phyloP scores from a whole-genome alignment of 2,113 vertebrate genomes.

The Dromiciops gliroides region DNA sequence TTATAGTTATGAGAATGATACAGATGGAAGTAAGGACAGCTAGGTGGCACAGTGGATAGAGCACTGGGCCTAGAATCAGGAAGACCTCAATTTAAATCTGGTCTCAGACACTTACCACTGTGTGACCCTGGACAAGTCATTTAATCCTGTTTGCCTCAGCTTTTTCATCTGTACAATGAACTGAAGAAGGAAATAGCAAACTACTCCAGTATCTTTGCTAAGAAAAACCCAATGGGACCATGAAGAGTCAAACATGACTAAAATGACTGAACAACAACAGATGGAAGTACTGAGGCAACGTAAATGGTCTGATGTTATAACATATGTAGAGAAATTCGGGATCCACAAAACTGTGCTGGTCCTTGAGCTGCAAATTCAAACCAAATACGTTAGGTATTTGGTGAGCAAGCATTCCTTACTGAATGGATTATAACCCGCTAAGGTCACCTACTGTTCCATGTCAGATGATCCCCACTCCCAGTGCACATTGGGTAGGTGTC shows the following conservation, averaged over 20 bases:
- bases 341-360: constrained; percentile 16
- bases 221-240: too few species aligned
- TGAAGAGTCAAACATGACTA: too few species aligned
- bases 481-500: neutral
- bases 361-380: constrained; percentile 33
- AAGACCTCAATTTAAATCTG: neutral
- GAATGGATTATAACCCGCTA: constrained; percentile 1
- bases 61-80: neutral
- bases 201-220: too few species aligned
- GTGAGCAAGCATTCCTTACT: constrained; percentile 13
- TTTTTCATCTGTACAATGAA: too few species aligned
- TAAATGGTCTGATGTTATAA: constrained; percentile 47
- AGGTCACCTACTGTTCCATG: neutral
- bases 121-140: too few species aligned
- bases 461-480: constrained; percentile 34
- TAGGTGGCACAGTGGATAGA: neutral
- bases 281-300: constrained; percentile 10
- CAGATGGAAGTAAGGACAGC: neutral
- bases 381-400: neutral
- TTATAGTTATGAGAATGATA: constrained; percentile 46
- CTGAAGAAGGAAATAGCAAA: too few species aligned
- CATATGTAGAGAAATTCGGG: constrained; percentile 24
- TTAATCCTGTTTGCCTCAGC: too few species aligned
- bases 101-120: neutral
- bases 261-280: neutral